Evolutionary conservation across 2,888 invertebrate genomes (phyloP), one percentile per base, ranked within the genome.

Genomic region (Selenia dentaria): DNA sequence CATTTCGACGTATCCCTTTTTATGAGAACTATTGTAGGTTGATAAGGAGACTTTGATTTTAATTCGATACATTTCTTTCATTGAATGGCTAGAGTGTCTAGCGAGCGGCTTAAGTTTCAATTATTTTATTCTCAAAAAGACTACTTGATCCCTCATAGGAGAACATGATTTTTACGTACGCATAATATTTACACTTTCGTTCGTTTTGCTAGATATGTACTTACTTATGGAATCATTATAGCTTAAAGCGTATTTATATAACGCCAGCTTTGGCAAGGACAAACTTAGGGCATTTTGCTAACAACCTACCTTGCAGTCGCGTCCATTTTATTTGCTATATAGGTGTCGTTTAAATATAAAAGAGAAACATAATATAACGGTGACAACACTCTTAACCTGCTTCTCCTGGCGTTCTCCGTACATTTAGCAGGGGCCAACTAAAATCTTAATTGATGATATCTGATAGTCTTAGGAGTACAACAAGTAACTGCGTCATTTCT

Each of bases 381-480:
- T 37, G 28, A 6, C 22, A 10, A 28, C 20, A 28, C 41, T 18
- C 28, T 22, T 25, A 27, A 22, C 28, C 41, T 35, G 29, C 33
- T 36, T 24, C 34, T 42, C 22, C 24, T 11, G 29, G 14, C 9
- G 14, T 8, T 59, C 59, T 64, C 40, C 42, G 46, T 59, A 59
- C 57, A 62, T 58, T 59, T 65, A 57, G 58, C 58, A 65, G 61
- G 59, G 56, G 54, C 57, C 59, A 64, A 58, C 52, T 48, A 59
- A 61, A 56, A 18, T 65, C 56, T 65, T 67, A 70, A 71, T 65
- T 66, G 64, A 66, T 67, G 57, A 55, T 64, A 66, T 65, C 62
- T 51, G 57, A 64, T 61, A 61, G 8, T 32, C 13, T 9, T 20
- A n/a, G 24, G 22, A 31, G 12, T 14, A 22, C 10, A n/a, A 18